Evolutionary conservation across 2,797 vertebrate species (phyloP).

Genomic region (Pantherophis alleghaniensis): DNA sequence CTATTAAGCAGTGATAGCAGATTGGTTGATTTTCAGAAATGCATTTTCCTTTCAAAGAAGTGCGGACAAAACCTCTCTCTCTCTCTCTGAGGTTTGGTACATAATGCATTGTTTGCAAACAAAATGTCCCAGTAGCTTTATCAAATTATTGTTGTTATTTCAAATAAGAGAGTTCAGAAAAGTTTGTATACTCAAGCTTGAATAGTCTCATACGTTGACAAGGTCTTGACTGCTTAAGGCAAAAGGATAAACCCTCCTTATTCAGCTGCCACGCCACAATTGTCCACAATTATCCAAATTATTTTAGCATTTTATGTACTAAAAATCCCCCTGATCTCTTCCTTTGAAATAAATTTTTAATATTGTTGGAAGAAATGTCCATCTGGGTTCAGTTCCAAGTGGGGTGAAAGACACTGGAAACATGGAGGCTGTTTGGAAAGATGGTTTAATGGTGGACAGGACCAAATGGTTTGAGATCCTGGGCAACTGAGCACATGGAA

Average conservation of each 20-base stretch:
- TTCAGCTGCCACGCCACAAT: background rate
- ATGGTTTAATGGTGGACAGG: no score
- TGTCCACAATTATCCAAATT: background rate
- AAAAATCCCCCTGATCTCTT: background rate
- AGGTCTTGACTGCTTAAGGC: background rate
- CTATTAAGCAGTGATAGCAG: background rate
- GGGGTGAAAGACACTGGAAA: no score
- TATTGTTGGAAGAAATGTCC: no score
- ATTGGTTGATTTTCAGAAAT: background rate
- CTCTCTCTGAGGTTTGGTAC: background rate
- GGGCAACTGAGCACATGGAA: no score
- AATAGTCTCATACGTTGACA: background rate
- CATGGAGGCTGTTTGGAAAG: no score
- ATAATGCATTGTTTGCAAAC: background rate
- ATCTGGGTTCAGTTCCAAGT: no score
- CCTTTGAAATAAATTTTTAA: background rate
- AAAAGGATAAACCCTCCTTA: background rate
- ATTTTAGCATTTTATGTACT: background rate
- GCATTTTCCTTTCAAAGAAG: background rate
- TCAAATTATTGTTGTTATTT: background rate
- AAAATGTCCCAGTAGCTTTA: background rate
- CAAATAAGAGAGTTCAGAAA: background rate
- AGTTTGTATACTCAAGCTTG: background rate
- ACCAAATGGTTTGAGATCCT: no score
- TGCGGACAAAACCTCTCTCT: background rate